Evolutionary conservation across 2,888 invertebrate species (phyloP).

Genomic region (Aproaerema taeniolella): DNA sequence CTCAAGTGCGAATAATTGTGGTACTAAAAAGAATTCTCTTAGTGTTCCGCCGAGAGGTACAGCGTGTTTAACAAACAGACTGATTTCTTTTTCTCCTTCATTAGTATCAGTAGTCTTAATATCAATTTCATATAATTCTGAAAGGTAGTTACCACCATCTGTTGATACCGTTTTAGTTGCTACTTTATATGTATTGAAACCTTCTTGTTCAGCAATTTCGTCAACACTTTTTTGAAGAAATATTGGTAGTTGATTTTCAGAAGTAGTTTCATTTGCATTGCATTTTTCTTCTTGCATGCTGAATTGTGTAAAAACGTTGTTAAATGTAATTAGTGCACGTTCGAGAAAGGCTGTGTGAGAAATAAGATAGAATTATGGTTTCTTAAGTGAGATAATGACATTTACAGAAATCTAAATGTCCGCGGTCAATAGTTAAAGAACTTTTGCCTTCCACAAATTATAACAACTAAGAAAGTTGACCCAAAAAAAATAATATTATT

Average conservation of each 20-base stretch:
- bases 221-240: conserved; percentile 16
- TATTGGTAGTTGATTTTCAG: not conserved
- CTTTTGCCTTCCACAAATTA: no score
- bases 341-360: no score
- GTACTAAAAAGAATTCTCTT: conserved; percentile 30
- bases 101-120: conserved; percentile 30
- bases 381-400: no score
- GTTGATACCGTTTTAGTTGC: conserved; percentile 27
- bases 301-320: not conserved
- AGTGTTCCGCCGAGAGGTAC: conserved; percentile 26
- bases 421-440: no score
- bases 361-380: no score
- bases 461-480: no score
- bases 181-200: conserved; percentile 26
- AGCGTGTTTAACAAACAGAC: conserved; percentile 46
- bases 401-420: no score
- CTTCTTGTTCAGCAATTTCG: conserved; percentile 27
- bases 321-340: no score
- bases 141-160: conserved; percentile 38
- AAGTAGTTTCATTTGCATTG: not conserved
- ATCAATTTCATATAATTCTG: conserved; percentile 34
- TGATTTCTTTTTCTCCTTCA: conserved; percentile 26
- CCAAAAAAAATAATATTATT: no score
- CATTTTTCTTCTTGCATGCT: not conserved
- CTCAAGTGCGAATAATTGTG: conserved; percentile 37